A percentile compares a stretch with the other conserved stretches of the same genome.
phyloP scores from a whole-genome alignment of 2,888 invertebrate species.

The Agrochola lota region DNA sequence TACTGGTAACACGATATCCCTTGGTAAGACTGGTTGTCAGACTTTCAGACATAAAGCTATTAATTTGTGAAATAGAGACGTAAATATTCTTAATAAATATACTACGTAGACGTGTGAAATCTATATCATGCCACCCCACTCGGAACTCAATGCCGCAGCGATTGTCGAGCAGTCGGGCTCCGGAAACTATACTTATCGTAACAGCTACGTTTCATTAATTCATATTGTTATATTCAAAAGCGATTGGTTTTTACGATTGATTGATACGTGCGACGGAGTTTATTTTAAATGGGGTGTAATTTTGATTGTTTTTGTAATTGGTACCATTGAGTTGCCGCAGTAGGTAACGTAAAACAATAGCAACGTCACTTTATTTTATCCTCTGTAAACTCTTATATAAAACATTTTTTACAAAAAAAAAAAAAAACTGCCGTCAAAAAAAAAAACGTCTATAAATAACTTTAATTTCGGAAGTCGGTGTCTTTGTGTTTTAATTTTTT shows the following conservation, averaged over 20 bases:
- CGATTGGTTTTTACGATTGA: conserved; percentile 8
- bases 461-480: too few species aligned
- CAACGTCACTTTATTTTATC: neutral
- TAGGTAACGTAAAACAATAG: too few species aligned
- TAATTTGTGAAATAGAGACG: conserved; percentile 4
- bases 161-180: conserved; percentile 50
- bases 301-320: neutral
- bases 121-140: conserved; percentile 42
- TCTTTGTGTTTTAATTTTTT: too few species aligned
- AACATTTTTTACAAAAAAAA: too few species aligned
- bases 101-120: conserved; percentile 32
- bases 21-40: neutral
- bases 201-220: conserved; percentile 60
- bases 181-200: conserved; percentile 68
- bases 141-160: conserved; percentile 42
- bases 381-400: neutral
- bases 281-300: neutral
- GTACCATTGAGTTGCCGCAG: too few species aligned
- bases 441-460: too few species aligned
- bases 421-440: too few species aligned
- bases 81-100: conserved; percentile 7
- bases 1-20: neutral
- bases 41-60: conserved; percentile 2
- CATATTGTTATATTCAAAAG: conserved; percentile 31
- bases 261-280: neutral